A percentile compares a stretch with the other conserved stretches of the same genome.
phyloP scores from a whole-genome alignment of 2,113 vertebrate species.

The Galbula dea region DNA sequence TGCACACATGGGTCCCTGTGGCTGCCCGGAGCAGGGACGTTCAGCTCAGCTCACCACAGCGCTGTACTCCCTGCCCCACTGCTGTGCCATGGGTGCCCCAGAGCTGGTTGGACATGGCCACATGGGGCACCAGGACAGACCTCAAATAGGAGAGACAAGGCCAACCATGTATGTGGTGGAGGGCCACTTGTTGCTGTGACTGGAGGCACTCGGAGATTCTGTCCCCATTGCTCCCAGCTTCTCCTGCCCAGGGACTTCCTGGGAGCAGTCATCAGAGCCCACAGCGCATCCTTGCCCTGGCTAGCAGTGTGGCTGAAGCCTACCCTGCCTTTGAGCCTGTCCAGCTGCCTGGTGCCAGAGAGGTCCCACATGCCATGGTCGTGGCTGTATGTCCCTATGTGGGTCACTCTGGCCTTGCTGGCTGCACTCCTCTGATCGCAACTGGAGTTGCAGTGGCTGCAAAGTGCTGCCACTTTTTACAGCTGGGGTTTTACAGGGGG shows the following conservation, averaged over 20 bases:
- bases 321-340: rapidly evolving
- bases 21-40: not conserved
- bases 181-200: not conserved
- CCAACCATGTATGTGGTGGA: rapidly evolving
- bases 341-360: not conserved
- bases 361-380: not conserved
- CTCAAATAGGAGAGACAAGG: not conserved
- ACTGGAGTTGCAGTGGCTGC: rapidly evolving
- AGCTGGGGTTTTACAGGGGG: slow-evolving; percentile 38
- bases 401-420: not conserved
- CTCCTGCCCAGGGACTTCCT: not conserved
- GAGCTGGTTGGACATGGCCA: not conserved
- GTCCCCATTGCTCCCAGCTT: not conserved
- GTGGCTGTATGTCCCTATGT: rapidly evolving
- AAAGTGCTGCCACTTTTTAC: slow-evolving; percentile 45
- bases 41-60: not conserved
- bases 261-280: not conserved
- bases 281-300: rapidly evolving
- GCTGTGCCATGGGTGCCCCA: rapidly evolving
- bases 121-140: not conserved
- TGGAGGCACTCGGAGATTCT: not conserved
- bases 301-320: not conserved
- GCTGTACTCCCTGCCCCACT: not conserved
- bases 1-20: rapidly evolving
- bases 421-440: not conserved